phyloP scores from a whole-genome alignment of 2,888 invertebrate species.

The Smittia aterrima region DNA sequence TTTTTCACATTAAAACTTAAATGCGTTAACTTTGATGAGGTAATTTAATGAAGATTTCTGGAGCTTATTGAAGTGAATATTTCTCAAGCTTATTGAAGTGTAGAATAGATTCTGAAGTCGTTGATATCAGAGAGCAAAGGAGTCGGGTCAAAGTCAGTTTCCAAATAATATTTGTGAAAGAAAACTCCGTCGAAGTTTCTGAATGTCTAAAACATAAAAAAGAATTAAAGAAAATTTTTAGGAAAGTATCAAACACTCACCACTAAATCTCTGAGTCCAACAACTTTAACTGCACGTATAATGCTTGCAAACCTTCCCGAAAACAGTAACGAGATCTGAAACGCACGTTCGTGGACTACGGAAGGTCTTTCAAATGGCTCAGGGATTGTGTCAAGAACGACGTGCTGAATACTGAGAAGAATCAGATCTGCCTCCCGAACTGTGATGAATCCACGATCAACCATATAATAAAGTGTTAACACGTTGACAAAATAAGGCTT shows the following conservation, averaged over 20 bases:
- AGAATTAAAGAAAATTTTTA: background rate
- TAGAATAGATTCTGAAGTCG: no score
- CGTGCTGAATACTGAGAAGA: constrained; percentile 26
- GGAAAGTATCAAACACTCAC: background rate
- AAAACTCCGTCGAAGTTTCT: constrained; percentile 6
- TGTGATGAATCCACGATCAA: background rate
- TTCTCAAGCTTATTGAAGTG: no score
- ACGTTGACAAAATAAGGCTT: background rate
- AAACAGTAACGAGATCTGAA: constrained; percentile 11
- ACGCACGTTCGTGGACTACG: background rate
- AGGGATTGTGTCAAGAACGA: background rate
- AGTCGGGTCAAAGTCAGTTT: no score
- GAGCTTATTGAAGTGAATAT: no score
- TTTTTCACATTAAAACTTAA: no score
- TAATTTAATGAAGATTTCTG: no score
- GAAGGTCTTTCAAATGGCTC: background rate
- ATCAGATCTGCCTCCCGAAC: constrained; percentile 17
- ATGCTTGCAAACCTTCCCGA: background rate
- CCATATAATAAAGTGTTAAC: background rate
- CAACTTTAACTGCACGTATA: background rate
- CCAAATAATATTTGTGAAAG: constrained; percentile 2
- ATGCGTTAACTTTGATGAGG: no score
- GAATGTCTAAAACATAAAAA: background rate
- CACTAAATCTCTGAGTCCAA: background rate
- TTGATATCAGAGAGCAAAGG: no score